These are phyloP conservation scores for Zaprionus camerounensis DNA, from an alignment of 1,140 invertebrate genomes.

Conservation along the genomic window DNA sequence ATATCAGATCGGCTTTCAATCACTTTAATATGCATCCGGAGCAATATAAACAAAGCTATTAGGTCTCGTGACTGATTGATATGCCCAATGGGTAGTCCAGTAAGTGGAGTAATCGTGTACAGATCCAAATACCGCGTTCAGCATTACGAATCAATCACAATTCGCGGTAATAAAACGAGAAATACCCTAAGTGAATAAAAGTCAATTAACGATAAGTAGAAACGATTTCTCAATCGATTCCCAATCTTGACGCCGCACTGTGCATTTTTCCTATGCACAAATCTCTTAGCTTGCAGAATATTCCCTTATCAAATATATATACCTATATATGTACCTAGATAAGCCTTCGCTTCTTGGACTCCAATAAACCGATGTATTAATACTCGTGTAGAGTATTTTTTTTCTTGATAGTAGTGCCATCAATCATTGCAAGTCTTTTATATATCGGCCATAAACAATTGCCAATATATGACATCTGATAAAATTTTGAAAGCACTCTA, in stretches of 20 bases:
- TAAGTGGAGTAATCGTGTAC: constrained; percentile 73
- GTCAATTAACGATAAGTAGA: constrained; percentile 66
- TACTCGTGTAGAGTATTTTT: constrained; percentile 23
- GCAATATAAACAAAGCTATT: constrained; percentile 7
- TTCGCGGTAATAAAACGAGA: constrained; percentile 46
- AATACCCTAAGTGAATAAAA: constrained; percentile 60
- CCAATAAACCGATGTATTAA: not conserved
- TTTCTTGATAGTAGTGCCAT: constrained; percentile 33
- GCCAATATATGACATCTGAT: constrained; percentile 70
- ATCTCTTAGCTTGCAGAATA: not conserved
- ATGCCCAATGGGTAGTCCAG: constrained; percentile 66
- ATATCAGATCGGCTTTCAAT: constrained; percentile 18
- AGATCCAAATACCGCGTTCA: constrained; percentile 48
- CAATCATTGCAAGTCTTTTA: constrained; percentile 69
- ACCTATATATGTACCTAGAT: constrained; percentile 14
- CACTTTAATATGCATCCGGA: constrained; percentile 37
- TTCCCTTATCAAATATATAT: not conserved
- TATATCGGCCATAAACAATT: constrained; percentile 69
- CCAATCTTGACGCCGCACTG: not conserved
- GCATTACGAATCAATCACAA: constrained; percentile 75
- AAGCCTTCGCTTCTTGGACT: constrained; percentile 25
- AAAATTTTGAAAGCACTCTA: constrained; percentile 49
- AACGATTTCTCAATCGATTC: constrained; percentile 19
- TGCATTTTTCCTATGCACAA: not conserved
- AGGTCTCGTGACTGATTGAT: constrained; percentile 65